Conservation (phyloP, 2,888 invertebrate genomes). For the Hemaris fuciformis region DNA sequence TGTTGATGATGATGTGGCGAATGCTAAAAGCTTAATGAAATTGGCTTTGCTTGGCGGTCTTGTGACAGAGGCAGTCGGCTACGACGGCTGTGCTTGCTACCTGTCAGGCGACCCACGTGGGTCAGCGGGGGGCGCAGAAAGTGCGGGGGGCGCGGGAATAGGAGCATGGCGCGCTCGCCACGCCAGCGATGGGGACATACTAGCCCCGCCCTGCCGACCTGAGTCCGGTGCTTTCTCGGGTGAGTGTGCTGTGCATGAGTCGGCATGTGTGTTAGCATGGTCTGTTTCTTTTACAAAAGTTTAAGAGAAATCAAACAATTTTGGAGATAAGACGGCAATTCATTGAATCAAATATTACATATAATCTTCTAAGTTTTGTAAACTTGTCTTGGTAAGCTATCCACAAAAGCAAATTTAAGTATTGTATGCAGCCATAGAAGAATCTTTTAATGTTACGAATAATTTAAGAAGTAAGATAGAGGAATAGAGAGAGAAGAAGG, state of each 20-base stretch:
- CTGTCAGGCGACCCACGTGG: slow-evolving; percentile 40
- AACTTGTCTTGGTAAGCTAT: no score
- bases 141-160: slow-evolving; percentile 16
- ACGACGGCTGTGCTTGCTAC: slow-evolving; percentile 60
- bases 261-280: not conserved
- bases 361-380: no score
- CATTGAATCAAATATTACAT: no score
- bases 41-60: slow-evolving; percentile 18
- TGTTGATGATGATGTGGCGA: no score
- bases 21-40: slow-evolving; percentile 7
- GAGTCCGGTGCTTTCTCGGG: slow-evolving; percentile 74
- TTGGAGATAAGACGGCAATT: no score
- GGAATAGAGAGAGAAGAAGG: not conserved
- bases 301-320: no score
- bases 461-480: no score
- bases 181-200: slow-evolving; percentile 71
- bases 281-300: no score
- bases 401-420: no score
- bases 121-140: slow-evolving; percentile 19
- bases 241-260: slow-evolving; percentile 24
- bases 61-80: slow-evolving; percentile 58
- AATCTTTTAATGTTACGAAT: no score
- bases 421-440: no score
- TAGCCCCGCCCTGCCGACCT: slow-evolving; percentile 60
- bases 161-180: slow-evolving; percentile 48